Percentiles rank a stretch among this genome's conserved stretches.
These are phyloP conservation scores for Ploceus nigricollis DNA, from an alignment of 2,113 vertebrate species.

Conservation along the genomic window DNA sequence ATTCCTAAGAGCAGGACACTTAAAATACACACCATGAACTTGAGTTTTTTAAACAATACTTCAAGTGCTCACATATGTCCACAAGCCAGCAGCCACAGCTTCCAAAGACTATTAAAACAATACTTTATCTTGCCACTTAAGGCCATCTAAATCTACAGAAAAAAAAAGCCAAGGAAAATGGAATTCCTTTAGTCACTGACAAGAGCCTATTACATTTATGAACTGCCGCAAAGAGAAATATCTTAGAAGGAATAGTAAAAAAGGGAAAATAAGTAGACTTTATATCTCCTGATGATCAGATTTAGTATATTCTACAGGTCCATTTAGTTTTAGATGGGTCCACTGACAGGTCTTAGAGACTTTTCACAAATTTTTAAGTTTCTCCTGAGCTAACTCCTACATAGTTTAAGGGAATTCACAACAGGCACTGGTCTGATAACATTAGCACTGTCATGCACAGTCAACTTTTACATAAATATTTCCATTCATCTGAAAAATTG, in stretches of 20 bases:
- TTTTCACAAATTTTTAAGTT: not conserved
- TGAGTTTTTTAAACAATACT: not conserved
- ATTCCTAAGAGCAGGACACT: not conserved
- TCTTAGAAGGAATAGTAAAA: not conserved
- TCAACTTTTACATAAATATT: not conserved
- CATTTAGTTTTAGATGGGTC: not conserved
- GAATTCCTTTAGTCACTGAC: not conserved
- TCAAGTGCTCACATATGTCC: not conserved
- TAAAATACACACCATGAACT: not conserved
- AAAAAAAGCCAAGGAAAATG: not conserved
- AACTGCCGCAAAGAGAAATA: not conserved
- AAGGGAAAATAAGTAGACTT: not conserved
- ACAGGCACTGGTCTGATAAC: not conserved
- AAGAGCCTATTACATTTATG: not conserved
- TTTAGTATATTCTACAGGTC: not conserved
- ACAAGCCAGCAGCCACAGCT: not conserved
- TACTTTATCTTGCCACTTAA: not conserved
- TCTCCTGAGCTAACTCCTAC: not conserved
- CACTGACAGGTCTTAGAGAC: not conserved
- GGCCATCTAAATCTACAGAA: not conserved
- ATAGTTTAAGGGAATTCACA: not conserved
- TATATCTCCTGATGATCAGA: not conserved
- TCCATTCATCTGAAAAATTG: not conserved
- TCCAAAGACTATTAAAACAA: constrained; percentile 16
- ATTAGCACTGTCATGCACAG: not conserved